Base-by-base conservation (phyloP, 2,888 invertebrate genomes). In the Himalopsyche tibetana region DNA sequence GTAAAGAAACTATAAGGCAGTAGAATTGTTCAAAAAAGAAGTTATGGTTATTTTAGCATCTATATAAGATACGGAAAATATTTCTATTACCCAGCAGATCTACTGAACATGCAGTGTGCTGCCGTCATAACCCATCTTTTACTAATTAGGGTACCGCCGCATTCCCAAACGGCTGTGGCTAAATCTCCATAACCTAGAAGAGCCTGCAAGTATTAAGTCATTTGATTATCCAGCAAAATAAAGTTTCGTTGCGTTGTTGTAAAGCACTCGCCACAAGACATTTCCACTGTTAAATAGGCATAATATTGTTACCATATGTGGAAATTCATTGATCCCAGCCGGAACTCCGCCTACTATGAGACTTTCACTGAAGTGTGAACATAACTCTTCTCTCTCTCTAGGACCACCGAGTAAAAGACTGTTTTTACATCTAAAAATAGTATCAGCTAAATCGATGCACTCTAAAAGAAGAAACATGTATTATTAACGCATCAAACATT, bases 361-460 rank as follows among this genome's bases (percentile, higher is more conserved):
- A 40, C 42, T 40, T 45, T 38, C 45, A 19, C 19, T 15, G 19
- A 40, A 19, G 40, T 45, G 80, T 45, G 42, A 9, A 45, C 80
- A 80, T 12, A 45, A 9, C 42, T 80, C 40, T 45, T 45, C 45
- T 15, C 80, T 40, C 9, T 12, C 40, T 45, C 40, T 80, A 8
- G 80, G 40, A 2, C 80, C 80, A 28, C 40, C 38, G 5, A 80
- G 11, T 19, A 80, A 40, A 45, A 40, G 15, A 9, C 42, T 19
- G 9, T 40, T 45, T 19, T 45, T 40, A n/a, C 80, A 80, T 3
- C 42, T 40, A 15, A 45, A 40, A 40, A 80, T 45, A n/a, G 19
- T 40, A 19, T 80, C 80, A 45, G 80, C 80, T 45, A 80, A 19
- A 80, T 80, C 80, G 45, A 80, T 80, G 80, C 80, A 80, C 40